Conservation (phyloP, 2,797 vertebrate species). For the Sciaenops ocellatus region DNA sequence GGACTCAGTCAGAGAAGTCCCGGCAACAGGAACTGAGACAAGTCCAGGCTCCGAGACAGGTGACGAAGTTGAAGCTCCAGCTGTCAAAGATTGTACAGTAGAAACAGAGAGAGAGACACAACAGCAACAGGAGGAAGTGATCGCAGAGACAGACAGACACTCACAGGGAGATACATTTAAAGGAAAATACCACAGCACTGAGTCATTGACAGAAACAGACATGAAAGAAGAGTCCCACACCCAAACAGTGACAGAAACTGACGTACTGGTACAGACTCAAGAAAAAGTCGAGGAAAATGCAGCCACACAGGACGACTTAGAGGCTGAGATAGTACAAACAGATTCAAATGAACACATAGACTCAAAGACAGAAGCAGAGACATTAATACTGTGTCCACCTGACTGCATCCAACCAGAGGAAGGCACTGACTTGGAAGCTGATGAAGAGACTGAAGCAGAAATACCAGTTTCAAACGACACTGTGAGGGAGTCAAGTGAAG, state of each 20-base stretch:
- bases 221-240: slow-evolving; percentile 20
- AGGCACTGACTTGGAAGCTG: not conserved
- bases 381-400: not conserved
- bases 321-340: not conserved
- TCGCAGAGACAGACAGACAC: slow-evolving; percentile 31
- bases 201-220: slow-evolving; percentile 48
- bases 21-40: slow-evolving; percentile 24
- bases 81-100: not conserved
- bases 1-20: slow-evolving; percentile 26
- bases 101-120: slow-evolving; percentile 34
- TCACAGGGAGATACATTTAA: slow-evolving; percentile 11
- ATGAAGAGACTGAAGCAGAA: slow-evolving; percentile 18
- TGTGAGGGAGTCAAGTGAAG: slow-evolving; percentile 13
- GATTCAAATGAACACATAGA: slow-evolving; percentile 19
- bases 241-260: slow-evolving; percentile 40
- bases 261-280: slow-evolving; percentile 5
- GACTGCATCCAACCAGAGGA: slow-evolving; percentile 33
- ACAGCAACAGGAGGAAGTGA: slow-evolving; percentile 36
- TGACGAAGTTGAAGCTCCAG: not conserved
- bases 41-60: slow-evolving; percentile 33
- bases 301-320: not conserved
- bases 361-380: slow-evolving; percentile 32
- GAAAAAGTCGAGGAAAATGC: slow-evolving; percentile 3
- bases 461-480: slow-evolving; percentile 1
- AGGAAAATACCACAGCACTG: slow-evolving; percentile 27